Evolutionary conservation across 2,113 vertebrate species (phyloP).

Genomic region (Stomatorhinus ivindoensis): DNA sequence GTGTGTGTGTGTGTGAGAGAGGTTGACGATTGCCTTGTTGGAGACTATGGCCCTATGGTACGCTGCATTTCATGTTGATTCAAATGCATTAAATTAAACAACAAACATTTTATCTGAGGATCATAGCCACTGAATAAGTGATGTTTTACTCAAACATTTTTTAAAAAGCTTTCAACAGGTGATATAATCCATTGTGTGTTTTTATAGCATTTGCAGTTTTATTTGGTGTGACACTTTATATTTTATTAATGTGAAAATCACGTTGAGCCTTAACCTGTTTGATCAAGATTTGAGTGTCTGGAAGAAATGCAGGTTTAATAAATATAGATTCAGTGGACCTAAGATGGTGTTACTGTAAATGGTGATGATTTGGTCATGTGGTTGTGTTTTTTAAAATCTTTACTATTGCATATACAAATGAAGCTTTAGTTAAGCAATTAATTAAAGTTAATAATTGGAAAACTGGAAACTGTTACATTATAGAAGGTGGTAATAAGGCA

Average conservation of each 20-base stretch:
- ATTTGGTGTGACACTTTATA: not conserved
- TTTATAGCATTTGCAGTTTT: not conserved
- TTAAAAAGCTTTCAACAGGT: not conserved
- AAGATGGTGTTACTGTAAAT: not conserved
- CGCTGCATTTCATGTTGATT: not conserved
- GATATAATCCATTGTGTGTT: not conserved
- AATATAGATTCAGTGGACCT: not conserved
- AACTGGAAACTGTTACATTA: not conserved
- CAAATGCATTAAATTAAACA: not conserved
- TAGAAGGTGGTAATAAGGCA: not conserved
- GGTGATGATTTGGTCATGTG: not conserved
- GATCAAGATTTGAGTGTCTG: not conserved
- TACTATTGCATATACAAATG: not conserved
- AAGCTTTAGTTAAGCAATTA: not conserved
- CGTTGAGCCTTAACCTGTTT: not conserved
- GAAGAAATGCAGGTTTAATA: not conserved
- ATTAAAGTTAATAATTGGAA: not conserved
- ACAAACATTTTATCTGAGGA: not conserved
- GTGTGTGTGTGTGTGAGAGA: not conserved
- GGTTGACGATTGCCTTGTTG: not conserved
- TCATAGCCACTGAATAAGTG: not conserved
- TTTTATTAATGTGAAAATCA: not conserved
- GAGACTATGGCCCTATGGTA: not conserved
- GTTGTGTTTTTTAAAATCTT: not conserved
- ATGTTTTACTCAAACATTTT: not conserved